These are phyloP conservation scores for Enteromius viviparus DNA, from an alignment of 2,797 vertebrate genomes.

Conservation along the genomic window DNA sequence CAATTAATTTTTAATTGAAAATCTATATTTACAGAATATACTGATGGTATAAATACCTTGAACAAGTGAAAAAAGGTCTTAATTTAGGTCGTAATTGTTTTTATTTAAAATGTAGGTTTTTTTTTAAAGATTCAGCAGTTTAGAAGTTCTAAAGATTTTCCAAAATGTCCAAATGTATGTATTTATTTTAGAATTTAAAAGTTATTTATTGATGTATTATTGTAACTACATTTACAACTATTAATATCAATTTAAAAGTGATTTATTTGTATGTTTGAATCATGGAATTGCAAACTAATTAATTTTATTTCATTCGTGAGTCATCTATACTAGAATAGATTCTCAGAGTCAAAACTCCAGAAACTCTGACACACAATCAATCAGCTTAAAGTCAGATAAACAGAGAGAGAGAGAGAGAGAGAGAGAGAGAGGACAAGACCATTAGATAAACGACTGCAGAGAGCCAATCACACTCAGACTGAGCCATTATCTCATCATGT, in stretches of 20 bases:
- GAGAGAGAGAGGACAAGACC: constrained; percentile 33
- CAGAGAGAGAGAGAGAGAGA: constrained; percentile 27
- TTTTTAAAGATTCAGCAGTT: no score
- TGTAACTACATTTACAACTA: neutral
- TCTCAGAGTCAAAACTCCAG: neutral
- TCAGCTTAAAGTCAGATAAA: neutral
- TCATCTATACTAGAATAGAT: neutral
- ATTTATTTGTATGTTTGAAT: neutral
- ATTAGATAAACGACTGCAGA: constrained; percentile 29
- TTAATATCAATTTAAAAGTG: neutral
- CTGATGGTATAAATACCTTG: neutral
- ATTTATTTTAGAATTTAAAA: neutral
- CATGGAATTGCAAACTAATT: neutral
- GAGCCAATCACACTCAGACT: neutral
- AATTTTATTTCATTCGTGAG: neutral
- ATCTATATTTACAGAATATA: neutral
- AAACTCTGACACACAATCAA: neutral
- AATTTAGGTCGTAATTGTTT: neutral
- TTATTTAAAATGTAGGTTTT: neutral
- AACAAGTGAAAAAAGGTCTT: neutral
- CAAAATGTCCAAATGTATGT: neutral
- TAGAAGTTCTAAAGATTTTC: neutral
- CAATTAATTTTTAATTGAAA: neutral
- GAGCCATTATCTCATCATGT: constrained; percentile 49
- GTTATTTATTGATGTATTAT: neutral